These are phyloP conservation scores for Netelia virgata DNA, from an alignment of 2,888 invertebrate species.

Conservation along the genomic window DNA sequence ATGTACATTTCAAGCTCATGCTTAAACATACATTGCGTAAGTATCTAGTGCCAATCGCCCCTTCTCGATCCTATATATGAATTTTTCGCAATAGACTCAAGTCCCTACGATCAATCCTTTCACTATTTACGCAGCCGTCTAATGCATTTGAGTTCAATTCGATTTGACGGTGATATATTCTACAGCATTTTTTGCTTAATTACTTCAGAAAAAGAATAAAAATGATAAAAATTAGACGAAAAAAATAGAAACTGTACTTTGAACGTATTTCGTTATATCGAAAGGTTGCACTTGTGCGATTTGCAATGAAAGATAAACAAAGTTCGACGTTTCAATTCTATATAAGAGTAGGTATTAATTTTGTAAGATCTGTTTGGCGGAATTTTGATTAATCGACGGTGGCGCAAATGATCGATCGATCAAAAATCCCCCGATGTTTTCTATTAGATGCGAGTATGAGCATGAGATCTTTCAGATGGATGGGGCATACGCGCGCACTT, in stretches of 20 bases:
- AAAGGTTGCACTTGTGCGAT: slow-evolving; percentile 11
- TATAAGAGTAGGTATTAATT: neutral
- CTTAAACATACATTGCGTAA: slow-evolving; percentile 55
- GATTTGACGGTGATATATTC: slow-evolving; percentile 44
- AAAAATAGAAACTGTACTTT: neutral
- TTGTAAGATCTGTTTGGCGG: slow-evolving; percentile 20
- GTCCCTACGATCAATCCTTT: slow-evolving; percentile 72
- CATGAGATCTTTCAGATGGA: too few species aligned
- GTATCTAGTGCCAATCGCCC: slow-evolving; percentile 6
- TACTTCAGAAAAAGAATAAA: slow-evolving; percentile 10
- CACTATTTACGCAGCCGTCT: slow-evolving; percentile 71
- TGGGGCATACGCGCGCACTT: neutral
- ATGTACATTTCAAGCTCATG: slow-evolving; percentile 25
- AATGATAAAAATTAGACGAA: neutral
- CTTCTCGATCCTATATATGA: slow-evolving; percentile 5
- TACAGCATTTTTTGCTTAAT: neutral
- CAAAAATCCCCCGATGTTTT: neutral
- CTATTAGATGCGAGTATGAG: neutral
- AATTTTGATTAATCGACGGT: slow-evolving; percentile 54
- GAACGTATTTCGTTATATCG: slow-evolving; percentile 29
- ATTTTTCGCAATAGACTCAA: slow-evolving; percentile 71
- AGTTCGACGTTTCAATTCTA: neutral
- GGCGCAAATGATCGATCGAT: slow-evolving; percentile 54
- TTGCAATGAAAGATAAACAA: slow-evolving; percentile 6
- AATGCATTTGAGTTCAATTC: slow-evolving; percentile 38